These are phyloP conservation scores for Apocheima hispidaria DNA, from an alignment of 2,888 invertebrate genomes.

Conservation along the genomic window DNA sequence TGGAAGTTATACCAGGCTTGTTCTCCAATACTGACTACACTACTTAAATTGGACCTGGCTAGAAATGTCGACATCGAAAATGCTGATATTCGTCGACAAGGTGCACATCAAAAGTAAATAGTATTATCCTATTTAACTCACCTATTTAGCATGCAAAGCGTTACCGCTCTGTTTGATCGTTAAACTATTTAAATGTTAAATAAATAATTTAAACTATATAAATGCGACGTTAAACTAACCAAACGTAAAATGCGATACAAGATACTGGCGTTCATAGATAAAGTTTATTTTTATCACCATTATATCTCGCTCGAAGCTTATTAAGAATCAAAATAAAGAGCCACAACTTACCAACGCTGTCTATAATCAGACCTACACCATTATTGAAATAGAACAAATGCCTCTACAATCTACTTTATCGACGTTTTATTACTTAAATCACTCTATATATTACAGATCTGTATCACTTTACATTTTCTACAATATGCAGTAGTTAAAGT, in stretches of 20 bases:
- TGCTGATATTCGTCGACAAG: too few species aligned
- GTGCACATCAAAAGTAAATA: too few species aligned
- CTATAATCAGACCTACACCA: conserved; percentile 43
- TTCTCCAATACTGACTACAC: too few species aligned
- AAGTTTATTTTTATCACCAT: conserved; percentile 22
- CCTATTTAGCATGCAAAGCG: background rate
- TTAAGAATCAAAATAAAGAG: conserved; percentile 35
- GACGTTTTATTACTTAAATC: conserved; percentile 51
- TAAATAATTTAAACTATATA: too few species aligned
- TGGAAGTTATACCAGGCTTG: too few species aligned
- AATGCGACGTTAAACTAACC: background rate
- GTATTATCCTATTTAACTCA: background rate
- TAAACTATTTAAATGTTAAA: background rate
- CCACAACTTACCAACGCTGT: conserved; percentile 21
- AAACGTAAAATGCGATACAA: conserved; percentile 11
- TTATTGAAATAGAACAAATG: conserved; percentile 41
- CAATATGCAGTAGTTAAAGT: conserved; percentile 22
- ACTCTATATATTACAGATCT: conserved; percentile 30
- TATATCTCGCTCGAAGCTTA: conserved; percentile 23
- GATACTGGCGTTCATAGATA: conserved; percentile 23
- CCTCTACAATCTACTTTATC: conserved; percentile 50
- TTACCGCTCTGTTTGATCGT: too few species aligned
- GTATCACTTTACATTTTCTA: conserved; percentile 20
- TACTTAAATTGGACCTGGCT: too few species aligned
- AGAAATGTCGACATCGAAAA: too few species aligned